Conservation (phyloP, 2,113 vertebrate species). For the Oreochromis niloticus region DNA sequence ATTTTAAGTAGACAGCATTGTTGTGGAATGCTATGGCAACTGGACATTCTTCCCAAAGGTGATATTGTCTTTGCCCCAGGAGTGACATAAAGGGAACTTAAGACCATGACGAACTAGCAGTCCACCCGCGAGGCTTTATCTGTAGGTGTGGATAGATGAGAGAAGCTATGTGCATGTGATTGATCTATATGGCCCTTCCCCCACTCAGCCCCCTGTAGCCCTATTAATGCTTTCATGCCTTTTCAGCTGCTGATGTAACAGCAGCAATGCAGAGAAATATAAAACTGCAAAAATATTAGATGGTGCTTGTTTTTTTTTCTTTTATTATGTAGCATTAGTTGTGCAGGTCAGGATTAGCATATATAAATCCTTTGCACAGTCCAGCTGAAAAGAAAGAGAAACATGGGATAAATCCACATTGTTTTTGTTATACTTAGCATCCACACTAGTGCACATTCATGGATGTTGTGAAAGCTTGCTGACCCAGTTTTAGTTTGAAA, state of each 20-base stretch:
- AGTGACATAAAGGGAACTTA: slow-evolving; percentile 58
- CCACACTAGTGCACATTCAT: not conserved
- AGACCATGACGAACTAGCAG: slow-evolving; percentile 43
- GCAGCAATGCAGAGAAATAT: slow-evolving; percentile 20
- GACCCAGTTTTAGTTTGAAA: not conserved
- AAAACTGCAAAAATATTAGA: not conserved
- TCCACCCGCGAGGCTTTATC: slow-evolving; percentile 52
- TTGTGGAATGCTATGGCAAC: slow-evolving; percentile 66
- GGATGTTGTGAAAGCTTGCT: not conserved
- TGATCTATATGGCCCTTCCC: slow-evolving; percentile 64
- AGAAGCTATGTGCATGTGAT: slow-evolving; percentile 59
- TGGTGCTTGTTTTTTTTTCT: not conserved
- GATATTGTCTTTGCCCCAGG: slow-evolving; percentile 65
- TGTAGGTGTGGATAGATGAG: slow-evolving; percentile 64
- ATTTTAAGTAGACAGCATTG: slow-evolving; percentile 67
- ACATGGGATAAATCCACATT: not conserved
- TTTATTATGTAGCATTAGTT: not conserved
- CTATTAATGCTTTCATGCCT: slow-evolving; percentile 34
- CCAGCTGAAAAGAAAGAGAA: not conserved
- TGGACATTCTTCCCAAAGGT: slow-evolving; percentile 68
- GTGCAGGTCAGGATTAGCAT: not conserved
- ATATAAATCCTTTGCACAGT: not conserved
- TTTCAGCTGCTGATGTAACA: slow-evolving; percentile 42
- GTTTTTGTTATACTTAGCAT: not conserved
- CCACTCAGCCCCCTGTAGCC: slow-evolving; percentile 22